These are phyloP conservation scores for Galleria mellonella DNA, from an alignment of 1,140 invertebrate genomes.

Conservation along the genomic window DNA sequence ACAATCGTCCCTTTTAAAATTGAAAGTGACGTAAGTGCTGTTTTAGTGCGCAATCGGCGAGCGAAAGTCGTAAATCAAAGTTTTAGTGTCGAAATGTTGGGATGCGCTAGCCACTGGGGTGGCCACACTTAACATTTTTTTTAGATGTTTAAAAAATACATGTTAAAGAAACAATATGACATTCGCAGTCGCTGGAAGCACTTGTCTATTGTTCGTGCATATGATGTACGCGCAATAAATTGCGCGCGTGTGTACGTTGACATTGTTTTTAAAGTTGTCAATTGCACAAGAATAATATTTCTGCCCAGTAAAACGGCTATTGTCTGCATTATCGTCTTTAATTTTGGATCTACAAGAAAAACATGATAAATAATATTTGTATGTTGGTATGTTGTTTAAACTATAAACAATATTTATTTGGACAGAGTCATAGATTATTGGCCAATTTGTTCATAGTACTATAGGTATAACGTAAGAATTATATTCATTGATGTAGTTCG, in stretches of 20 bases:
- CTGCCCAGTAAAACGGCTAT: too few species aligned
- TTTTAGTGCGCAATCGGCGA: conserved; percentile 70
- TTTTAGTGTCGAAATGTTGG: conserved; percentile 72
- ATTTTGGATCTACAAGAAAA: too few species aligned
- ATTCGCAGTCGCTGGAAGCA: conserved; percentile 45
- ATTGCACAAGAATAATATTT: too few species aligned
- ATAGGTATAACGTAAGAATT: too few species aligned
- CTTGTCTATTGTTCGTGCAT: conserved; percentile 52
- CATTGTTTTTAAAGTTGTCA: conserved; percentile 20
- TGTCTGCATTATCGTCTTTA: too few species aligned
- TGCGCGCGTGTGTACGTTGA: conserved; percentile 24
- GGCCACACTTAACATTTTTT: conserved; percentile 51
- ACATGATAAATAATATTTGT: too few species aligned
- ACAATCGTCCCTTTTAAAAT: conserved; percentile 58
- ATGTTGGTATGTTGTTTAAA: too few species aligned
- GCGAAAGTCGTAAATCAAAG: conserved; percentile 70
- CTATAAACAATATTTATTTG: too few species aligned
- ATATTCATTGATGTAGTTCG: too few species aligned
- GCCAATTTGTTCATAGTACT: too few species aligned
- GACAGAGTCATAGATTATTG: too few species aligned
- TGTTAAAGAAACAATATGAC: conserved; percentile 62
- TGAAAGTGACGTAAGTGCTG: conserved; percentile 72
- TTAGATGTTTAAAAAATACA: conserved; percentile 43
- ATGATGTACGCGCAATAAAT: conserved; percentile 18
- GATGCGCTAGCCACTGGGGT: conserved; percentile 68